A percentile compares a stretch with the other conserved stretches of the same genome.
Evolutionary conservation across 2,797 vertebrate species (phyloP).

Genomic region (Luscinia luscinia): DNA sequence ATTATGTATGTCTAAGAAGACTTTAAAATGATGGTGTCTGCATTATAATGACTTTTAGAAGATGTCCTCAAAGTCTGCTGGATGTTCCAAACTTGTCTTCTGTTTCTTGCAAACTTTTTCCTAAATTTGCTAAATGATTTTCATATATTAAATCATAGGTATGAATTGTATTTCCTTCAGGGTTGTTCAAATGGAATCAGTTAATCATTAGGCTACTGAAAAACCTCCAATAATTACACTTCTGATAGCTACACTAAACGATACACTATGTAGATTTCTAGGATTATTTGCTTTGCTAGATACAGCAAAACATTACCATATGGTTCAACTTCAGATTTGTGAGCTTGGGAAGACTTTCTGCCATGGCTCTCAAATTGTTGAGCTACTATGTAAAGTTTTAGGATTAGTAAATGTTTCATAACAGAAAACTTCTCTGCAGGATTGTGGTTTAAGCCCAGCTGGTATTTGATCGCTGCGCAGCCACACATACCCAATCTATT

Average conservation of each 20-base stretch:
- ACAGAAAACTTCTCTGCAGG: neutral
- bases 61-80: neutral
- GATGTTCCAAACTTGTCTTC: neutral
- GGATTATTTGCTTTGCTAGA: neutral
- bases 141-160: neutral
- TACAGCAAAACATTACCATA: neutral
- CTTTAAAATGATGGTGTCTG: neutral
- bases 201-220: neutral
- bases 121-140: neutral
- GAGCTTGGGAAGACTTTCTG: neutral
- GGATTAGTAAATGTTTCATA: neutral
- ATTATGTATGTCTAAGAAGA: neutral
- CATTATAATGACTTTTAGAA: neutral
- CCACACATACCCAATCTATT: rapidly evolving
- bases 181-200: neutral
- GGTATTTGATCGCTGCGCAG: neutral
- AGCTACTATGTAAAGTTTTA: neutral
- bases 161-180: neutral
- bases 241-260: neutral
- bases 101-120: neutral
- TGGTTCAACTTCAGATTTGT: neutral
- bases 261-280: neutral
- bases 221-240: neutral
- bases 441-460: neutral
- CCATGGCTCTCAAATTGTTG: neutral